Percentiles rank a stretch among this genome's conserved stretches.
Evolutionary conservation across 2,113 vertebrate species (phyloP).

Genomic region (Pseudorasbora parva): DNA sequence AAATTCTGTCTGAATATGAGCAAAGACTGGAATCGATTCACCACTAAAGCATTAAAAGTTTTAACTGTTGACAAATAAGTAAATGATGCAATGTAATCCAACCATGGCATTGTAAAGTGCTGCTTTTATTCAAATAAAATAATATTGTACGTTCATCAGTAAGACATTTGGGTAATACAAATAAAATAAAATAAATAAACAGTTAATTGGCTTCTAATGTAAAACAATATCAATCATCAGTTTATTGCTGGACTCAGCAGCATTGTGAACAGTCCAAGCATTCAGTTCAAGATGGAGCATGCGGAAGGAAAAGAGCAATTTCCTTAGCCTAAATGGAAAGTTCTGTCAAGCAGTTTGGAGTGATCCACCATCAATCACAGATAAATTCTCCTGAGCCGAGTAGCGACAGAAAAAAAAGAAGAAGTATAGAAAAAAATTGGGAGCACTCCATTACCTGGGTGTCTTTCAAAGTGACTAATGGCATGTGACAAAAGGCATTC

Average conservation of each 20-base stretch:
- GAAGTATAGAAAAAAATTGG: conserved; percentile 70
- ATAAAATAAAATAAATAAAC: conserved; percentile 60
- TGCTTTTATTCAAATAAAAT: conserved; percentile 71
- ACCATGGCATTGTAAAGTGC: conserved; percentile 61
- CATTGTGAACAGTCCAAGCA: conserved; percentile 60
- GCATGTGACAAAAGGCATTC: conserved; percentile 87
- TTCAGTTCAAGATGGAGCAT: conserved; percentile 79
- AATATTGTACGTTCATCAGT: conserved; percentile 62
- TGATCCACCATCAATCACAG: conserved; percentile 92
- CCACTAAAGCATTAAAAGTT: conserved; percentile 60
- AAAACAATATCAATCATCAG: conserved; percentile 74
- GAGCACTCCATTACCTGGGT: conserved; percentile 86
- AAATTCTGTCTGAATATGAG: conserved; percentile 51
- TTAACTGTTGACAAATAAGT: conserved; percentile 75
- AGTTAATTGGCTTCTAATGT: conserved; percentile 70
- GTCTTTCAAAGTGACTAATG: conserved; percentile 89
- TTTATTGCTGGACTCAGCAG: conserved; percentile 72
- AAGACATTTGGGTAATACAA: conserved; percentile 69
- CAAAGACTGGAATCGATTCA: conserved; percentile 55
- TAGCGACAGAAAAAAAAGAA: conserved; percentile 45
- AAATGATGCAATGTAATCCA: conserved; percentile 65
- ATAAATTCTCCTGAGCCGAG: conserved; percentile 85
- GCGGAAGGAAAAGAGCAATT: conserved; percentile 89
- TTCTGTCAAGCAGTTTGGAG: conserved; percentile 89
- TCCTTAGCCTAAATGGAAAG: conserved; percentile 89